These are phyloP conservation scores for Trichogramma dendrolimi DNA, from an alignment of 2,888 invertebrate genomes.

Conservation along the genomic window DNA sequence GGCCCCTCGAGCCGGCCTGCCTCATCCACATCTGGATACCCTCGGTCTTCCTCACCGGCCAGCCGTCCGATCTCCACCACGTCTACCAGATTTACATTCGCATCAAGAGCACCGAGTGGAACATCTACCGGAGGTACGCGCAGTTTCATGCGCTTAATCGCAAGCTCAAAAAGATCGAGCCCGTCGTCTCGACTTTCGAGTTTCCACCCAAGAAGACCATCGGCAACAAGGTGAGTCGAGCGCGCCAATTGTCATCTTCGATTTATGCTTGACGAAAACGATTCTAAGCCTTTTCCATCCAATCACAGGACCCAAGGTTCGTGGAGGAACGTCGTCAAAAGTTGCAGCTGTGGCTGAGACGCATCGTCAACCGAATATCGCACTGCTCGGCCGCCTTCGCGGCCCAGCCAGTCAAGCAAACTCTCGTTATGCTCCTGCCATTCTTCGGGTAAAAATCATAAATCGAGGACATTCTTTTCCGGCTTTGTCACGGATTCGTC, in stretches of 20 bases:
- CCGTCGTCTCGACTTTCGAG: slow-evolving; percentile 73
- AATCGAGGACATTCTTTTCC: neutral
- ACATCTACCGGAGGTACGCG: slow-evolving; percentile 88
- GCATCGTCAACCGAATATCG: slow-evolving; percentile 69
- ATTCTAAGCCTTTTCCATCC: neutral
- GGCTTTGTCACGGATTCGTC: too few relatives aligned
- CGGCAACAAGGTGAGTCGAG: slow-evolving; percentile 72
- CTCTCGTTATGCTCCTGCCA: slow-evolving; percentile 75
- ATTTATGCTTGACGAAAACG: neutral
- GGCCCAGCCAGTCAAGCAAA: slow-evolving; percentile 70
- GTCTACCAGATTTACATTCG: slow-evolving; percentile 85
- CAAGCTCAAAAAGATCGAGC: slow-evolving; percentile 77
- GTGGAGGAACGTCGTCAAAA: slow-evolving; percentile 83
- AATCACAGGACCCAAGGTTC: slow-evolving; percentile 67
- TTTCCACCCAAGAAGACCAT: slow-evolving; percentile 95
- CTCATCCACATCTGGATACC: slow-evolving; percentile 84
- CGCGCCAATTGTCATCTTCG: slow-evolving; percentile 1
- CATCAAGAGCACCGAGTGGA: slow-evolving; percentile 88
- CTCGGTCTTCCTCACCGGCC: slow-evolving; percentile 74
- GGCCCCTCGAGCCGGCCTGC: slow-evolving; percentile 46
- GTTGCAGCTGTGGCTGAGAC: slow-evolving; percentile 82
- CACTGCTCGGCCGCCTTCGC: slow-evolving; percentile 71
- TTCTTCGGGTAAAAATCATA: slow-evolving; percentile 71
- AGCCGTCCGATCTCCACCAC: slow-evolving; percentile 73
- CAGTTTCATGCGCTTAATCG: slow-evolving; percentile 86